Conservation (phyloP, 2,888 invertebrate species). For the Parelbella ahira region DNA sequence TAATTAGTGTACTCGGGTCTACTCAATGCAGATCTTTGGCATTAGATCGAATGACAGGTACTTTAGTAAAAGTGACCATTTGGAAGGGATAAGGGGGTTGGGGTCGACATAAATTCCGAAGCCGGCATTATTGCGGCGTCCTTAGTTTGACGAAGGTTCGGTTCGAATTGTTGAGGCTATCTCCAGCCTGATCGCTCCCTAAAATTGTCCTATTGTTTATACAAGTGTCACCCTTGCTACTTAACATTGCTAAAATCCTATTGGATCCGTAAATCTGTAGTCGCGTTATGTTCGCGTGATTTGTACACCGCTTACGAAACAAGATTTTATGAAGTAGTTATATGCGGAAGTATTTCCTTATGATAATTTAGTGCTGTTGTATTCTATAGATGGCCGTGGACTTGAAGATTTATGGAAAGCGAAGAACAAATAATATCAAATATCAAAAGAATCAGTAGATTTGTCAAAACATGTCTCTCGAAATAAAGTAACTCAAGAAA, state of each 20-base stretch:
- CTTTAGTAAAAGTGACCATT: conserved; percentile 63
- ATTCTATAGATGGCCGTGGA: no score
- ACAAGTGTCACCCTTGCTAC: conserved; percentile 1
- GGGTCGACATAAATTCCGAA: conserved; percentile 69
- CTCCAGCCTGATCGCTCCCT: conserved; percentile 42
- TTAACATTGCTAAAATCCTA: neutral
- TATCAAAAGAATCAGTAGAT: neutral
- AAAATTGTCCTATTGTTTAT: conserved; percentile 34
- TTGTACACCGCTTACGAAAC: no score
- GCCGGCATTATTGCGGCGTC: conserved; percentile 63
- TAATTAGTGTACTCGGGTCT: conserved; percentile 14
- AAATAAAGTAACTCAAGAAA: neutral
- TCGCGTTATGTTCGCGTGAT: no score
- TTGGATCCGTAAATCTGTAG: neutral
- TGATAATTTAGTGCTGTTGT: no score
- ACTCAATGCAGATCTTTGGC: conserved; percentile 19
- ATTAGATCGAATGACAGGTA: conserved; percentile 58
- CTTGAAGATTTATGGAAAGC: no score
- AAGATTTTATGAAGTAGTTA: no score
- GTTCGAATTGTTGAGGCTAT: conserved; percentile 60
- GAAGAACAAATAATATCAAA: no score
- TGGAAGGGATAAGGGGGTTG: conserved; percentile 52
- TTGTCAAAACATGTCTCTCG: conserved; percentile 5
- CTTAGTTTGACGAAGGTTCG: conserved; percentile 71
- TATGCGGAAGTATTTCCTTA: no score